A percentile compares a stretch with the other conserved stretches of the same genome.
Conservation (phyloP, 1,140 invertebrate species). For the Sipha flava region DNA sequence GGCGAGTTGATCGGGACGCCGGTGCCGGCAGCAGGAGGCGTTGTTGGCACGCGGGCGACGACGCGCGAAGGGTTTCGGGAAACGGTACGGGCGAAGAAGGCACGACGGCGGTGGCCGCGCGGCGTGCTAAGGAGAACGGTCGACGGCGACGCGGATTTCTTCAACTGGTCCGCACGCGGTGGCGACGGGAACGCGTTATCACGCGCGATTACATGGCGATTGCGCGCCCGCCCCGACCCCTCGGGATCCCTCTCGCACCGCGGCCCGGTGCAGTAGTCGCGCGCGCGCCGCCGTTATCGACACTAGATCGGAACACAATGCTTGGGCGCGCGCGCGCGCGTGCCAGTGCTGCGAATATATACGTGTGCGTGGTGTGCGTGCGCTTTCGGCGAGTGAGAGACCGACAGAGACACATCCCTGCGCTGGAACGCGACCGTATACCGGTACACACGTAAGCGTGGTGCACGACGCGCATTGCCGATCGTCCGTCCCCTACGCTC, state of each 20-base stretch:
- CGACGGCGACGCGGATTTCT: not conserved
- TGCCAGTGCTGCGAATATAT: too few species aligned
- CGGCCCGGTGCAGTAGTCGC: too few species aligned
- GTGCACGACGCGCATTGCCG: not conserved
- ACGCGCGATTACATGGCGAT: slow-evolving; percentile 17
- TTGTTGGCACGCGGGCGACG: not conserved
- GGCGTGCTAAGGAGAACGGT: not conserved
- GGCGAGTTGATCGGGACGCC: not conserved
- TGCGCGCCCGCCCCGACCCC: not conserved
- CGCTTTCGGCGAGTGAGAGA: not conserved
- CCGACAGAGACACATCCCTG: not conserved
- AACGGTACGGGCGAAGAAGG: not conserved
- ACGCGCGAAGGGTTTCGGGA: not conserved
- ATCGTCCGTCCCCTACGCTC: not conserved
- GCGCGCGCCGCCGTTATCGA: not conserved
- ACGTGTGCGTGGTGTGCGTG: not conserved
- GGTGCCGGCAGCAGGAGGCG: not conserved
- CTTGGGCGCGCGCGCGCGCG: not conserved
- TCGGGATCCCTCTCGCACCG: too few species aligned
- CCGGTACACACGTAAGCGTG: not conserved
- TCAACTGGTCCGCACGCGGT: slow-evolving; percentile 16
- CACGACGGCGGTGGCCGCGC: not conserved
- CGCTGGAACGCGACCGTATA: not conserved
- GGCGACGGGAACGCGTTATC: not conserved
- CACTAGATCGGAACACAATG: slow-evolving; percentile 23